Conservation (phyloP, 1,140 invertebrate species). For the Brachionus koreanus region DNA sequence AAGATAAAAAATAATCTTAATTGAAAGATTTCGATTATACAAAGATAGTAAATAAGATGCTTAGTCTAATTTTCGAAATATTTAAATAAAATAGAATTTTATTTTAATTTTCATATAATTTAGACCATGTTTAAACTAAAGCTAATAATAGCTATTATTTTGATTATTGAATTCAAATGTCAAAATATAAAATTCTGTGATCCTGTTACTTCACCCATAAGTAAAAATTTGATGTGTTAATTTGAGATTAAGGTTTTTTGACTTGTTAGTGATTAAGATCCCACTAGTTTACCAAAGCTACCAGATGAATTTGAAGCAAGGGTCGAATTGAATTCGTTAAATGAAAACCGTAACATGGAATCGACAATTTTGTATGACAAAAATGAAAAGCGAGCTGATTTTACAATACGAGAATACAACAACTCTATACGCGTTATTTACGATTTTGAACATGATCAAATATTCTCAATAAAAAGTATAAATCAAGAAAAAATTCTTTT, state of each 20-base stretch:
- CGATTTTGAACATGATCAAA: background rate
- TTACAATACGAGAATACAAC: background rate
- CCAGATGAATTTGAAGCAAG: slow-evolving; percentile 34
- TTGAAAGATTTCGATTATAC: background rate
- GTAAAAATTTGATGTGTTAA: background rate
- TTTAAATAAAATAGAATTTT: background rate
- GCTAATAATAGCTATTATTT: background rate
- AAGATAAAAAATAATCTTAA: background rate
- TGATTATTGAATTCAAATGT: background rate
- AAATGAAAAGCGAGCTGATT: slow-evolving; percentile 24
- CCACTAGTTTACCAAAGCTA: slow-evolving; percentile 17
- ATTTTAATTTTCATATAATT: background rate
- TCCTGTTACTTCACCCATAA: background rate
- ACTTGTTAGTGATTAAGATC: background rate
- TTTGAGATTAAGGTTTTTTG: background rate
- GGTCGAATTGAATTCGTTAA: slow-evolving; percentile 18
- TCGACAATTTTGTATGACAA: slow-evolving; percentile 10
- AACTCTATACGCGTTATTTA: background rate
- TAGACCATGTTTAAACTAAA: background rate
- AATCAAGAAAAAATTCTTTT: background rate
- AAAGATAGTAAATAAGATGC: background rate
- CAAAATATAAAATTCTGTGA: slow-evolving; percentile 11
- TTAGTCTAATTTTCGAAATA: background rate
- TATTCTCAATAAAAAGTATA: background rate
- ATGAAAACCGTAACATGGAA: background rate